Evolutionary conservation across 2,797 vertebrate genomes (phyloP), one percentile per base, ranked within the genome.

Genomic region (Sciurus vulgaris): DNA sequence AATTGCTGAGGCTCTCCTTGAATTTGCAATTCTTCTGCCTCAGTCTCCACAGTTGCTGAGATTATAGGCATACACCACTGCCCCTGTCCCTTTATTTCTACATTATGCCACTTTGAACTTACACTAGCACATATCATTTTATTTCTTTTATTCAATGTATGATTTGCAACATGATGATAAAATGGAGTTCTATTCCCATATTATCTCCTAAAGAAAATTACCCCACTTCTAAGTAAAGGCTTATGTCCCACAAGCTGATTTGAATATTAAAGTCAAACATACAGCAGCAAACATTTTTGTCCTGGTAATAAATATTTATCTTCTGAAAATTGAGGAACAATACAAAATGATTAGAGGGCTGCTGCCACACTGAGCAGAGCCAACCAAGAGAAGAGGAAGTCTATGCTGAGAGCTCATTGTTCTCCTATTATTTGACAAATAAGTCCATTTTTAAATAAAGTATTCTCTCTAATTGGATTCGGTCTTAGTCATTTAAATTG

Each of bases 321-420:
- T 15, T 61, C 33, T 35, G 38, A 7, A n/a, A 81, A 59, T 59
- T 44, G 38, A 47, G 30, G 9, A 17, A 24, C 33, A 10, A 18
- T 61, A n/a, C 38, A 33, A 38, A 35, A 9, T 79, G n/a, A 1
- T 38, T 30, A 3, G 72, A 89, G 26, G 35, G 1, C 13, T 35
- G 22, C 3, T 20, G 13, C 35, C 30, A 49, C 2, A 0, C 33
- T 56, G 78, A 13, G 20, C 2, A 38, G 1, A 18, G 30, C 3
- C 47, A 85, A 26, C 10, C 7, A 1, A 47, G 7, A 76, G 14
- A 74, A 47, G 44, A 73, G 17, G 22, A 77, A 30, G 2, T 11
- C 2, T 35, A 28, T 24, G 3, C 35, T 47, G 24, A 9, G 44
- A 35, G 54, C 2, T n/a, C 33, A 35, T 35, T 22, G 3, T 56